Evolutionary conservation across 2,888 invertebrate genomes (phyloP).

Genomic region (Melinaea menophilus): DNA sequence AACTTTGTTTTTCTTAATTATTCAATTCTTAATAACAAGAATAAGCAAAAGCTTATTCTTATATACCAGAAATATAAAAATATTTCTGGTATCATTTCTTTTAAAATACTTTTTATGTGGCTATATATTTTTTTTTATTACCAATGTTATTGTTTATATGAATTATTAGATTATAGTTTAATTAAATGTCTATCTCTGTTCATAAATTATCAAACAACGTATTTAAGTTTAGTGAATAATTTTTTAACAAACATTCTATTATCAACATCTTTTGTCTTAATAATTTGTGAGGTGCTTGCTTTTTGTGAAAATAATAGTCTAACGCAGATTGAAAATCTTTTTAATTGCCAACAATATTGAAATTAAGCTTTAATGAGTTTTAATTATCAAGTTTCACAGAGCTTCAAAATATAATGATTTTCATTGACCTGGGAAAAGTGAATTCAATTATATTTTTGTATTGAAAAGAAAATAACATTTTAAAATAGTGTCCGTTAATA

Average conservation of each 20-base stretch:
- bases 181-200: no score
- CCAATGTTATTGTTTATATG: no score
- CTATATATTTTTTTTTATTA: no score
- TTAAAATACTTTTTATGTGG: no score
- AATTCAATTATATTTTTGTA: no score
- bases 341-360: slow-evolving; percentile 73
- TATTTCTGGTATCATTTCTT: no score
- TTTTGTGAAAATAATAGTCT: slow-evolving; percentile 64
- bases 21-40: neutral
- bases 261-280: slow-evolving; percentile 56
- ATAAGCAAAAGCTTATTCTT: no score
- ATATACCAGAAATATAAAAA: no score
- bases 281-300: slow-evolving; percentile 60
- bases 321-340: slow-evolving; percentile 71
- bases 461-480: no score
- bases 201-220: no score
- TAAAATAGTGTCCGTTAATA: no score
- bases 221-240: neutral
- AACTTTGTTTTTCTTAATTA: neutral
- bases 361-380: slow-evolving; percentile 74
- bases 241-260: slow-evolving; percentile 34
- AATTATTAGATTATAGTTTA: no score
- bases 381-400: slow-evolving; percentile 71
- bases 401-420: slow-evolving; percentile 45
- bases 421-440: neutral